Conservation (phyloP, 2,797 vertebrate genomes). For the Alouatta caraya region DNA sequence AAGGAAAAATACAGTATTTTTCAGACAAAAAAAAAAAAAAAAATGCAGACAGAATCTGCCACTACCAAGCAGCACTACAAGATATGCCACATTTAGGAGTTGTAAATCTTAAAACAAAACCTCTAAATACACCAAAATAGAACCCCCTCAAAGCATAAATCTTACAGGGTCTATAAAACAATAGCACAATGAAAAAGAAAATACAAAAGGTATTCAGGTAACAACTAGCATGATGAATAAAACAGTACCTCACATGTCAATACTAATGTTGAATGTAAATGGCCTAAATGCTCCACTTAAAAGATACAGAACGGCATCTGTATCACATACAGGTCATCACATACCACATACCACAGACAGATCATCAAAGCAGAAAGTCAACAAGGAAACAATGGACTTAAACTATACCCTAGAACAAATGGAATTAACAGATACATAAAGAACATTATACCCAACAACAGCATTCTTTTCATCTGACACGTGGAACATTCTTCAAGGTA, state of each 20-base stretch:
- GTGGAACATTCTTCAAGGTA: not conserved
- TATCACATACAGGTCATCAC: no score
- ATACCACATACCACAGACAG: not conserved
- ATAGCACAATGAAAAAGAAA: not conserved
- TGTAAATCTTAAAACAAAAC: not conserved
- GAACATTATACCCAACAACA: not conserved
- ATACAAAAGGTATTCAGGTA: not conserved
- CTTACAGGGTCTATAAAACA: not conserved
- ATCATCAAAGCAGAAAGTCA: not conserved
- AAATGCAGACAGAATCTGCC: no score
- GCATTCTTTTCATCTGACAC: not conserved
- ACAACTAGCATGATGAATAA: not conserved
- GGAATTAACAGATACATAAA: not conserved
- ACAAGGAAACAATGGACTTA: not conserved
- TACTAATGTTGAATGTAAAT: not conserved
- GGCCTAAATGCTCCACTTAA: not conserved
- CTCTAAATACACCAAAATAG: not conserved
- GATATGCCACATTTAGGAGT: not conserved
- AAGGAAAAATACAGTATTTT: not conserved
- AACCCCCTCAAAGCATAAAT: not conserved
- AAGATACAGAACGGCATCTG: not conserved
- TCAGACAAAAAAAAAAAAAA: no score
- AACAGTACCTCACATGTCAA: not conserved
- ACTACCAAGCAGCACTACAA: no score
- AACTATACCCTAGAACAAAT: not conserved